Evolutionary conservation across 2,113 vertebrate species (phyloP).

Genomic region (Cathartes aura): DNA sequence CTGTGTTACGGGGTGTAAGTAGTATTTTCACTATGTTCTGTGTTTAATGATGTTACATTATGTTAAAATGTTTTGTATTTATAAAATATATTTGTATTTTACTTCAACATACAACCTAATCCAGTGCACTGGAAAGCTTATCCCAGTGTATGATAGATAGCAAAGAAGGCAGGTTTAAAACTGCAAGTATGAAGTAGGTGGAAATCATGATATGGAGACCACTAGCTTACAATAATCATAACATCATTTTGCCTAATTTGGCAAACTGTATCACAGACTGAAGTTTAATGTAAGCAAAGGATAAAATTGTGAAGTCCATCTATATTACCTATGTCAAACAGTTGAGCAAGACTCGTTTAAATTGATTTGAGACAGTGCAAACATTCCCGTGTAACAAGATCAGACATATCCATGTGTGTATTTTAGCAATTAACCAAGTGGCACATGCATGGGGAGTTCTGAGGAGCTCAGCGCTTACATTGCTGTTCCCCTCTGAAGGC

Average conservation of each 20-base stretch:
- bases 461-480: not conserved
- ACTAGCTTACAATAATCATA: not conserved
- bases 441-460: rapidly evolving
- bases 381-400: not conserved
- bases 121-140: not conserved
- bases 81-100: not conserved
- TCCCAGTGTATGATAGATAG: rapidly evolving
- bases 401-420: not conserved
- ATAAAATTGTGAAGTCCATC: not conserved
- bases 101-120: not conserved
- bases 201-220: not conserved
- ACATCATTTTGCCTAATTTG: not conserved
- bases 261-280: not conserved
- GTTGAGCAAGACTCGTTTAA: not conserved
- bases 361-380: not conserved
- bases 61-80: not conserved
- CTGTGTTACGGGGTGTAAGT: not conserved
- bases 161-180: not conserved
- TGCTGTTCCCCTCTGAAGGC: not conserved
- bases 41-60: not conserved
- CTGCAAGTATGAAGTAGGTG: not conserved
- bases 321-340: not conserved
- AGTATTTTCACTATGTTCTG: not conserved
- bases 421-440: not conserved
- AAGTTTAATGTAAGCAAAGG: not conserved